Conservation (phyloP, 2,113 vertebrate species). For the Passer montanus region DNA sequence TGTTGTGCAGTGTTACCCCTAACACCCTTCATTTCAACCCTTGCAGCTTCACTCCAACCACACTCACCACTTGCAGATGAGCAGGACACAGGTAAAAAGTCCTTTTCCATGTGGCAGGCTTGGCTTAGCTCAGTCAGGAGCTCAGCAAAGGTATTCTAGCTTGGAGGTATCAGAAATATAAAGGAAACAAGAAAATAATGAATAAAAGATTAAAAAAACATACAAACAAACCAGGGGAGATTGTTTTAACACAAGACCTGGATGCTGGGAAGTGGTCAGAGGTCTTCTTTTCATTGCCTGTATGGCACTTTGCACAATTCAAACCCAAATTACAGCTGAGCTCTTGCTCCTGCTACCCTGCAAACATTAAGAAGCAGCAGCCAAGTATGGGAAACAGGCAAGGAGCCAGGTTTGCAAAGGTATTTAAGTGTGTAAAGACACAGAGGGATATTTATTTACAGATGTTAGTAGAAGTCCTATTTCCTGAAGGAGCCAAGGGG, state of each 20-base stretch:
- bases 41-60: neutral
- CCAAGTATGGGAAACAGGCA: neutral
- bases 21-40: neutral
- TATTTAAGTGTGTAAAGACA: constrained; percentile 12
- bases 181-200: constrained; percentile 6
- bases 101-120: neutral
- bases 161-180: constrained; percentile 7
- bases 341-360: neutral
- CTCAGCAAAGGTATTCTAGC: neutral
- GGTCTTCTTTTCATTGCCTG: constrained; percentile 20
- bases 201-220: neutral
- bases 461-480: neutral
- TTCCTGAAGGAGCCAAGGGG: neutral
- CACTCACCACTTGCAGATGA: neutral
- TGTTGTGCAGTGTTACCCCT: neutral
- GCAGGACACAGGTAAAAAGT: neutral
- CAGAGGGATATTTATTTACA: neutral
- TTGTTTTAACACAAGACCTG: constrained; percentile 4
- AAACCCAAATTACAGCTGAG: neutral
- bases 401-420: constrained; percentile 22
- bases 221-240: neutral
- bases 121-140: neutral
- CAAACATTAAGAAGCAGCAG: neutral
- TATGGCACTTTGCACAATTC: neutral
- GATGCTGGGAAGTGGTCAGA: neutral